phyloP scores from a whole-genome alignment of 2,888 invertebrate genomes.

The Meiosimyza platycephala region DNA sequence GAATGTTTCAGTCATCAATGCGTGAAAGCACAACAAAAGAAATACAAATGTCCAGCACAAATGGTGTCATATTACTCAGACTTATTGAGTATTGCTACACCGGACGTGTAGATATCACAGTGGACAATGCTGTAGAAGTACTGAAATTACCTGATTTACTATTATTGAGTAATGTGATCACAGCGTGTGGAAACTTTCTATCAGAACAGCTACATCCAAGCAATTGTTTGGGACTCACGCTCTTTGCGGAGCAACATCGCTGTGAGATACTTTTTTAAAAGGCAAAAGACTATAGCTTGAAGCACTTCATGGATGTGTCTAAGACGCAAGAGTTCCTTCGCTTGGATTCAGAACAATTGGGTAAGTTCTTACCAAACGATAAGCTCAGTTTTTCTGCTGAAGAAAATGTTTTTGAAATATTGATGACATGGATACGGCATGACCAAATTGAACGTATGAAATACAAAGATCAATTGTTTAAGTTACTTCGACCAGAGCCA shows the following conservation, averaged over 20 bases:
- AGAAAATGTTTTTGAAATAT: conserved; percentile 88
- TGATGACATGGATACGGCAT: conserved; percentile 89
- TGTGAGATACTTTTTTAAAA: conserved; percentile 83
- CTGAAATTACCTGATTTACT: conserved; percentile 89
- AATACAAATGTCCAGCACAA: conserved; percentile 68
- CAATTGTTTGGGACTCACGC: too few species aligned
- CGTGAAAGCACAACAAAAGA: too few species aligned
- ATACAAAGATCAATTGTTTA: conserved; percentile 78
- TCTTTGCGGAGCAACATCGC: conserved; percentile 66
- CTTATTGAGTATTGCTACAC: conserved; percentile 93
- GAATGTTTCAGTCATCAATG: too few species aligned
- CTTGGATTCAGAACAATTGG: conserved; percentile 80
- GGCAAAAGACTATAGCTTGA: conserved; percentile 86
- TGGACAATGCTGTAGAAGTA: conserved; percentile 92
- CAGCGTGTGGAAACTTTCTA: conserved; percentile 89
- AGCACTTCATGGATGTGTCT: conserved; percentile 83
- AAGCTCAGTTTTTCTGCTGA: conserved; percentile 93
- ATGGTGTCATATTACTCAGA: conserved; percentile 85
- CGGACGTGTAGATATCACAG: conserved; percentile 80
- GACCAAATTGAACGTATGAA: conserved; percentile 77
- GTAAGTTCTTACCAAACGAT: conserved; percentile 83
- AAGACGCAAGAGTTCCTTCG: conserved; percentile 64
- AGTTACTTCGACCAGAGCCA: too few species aligned
- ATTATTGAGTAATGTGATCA: conserved; percentile 85
- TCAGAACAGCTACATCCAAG: conserved; percentile 71